Evolutionary conservation across 1,140 invertebrate species (phyloP).

Genomic region (Rhopalosiphum padi): DNA sequence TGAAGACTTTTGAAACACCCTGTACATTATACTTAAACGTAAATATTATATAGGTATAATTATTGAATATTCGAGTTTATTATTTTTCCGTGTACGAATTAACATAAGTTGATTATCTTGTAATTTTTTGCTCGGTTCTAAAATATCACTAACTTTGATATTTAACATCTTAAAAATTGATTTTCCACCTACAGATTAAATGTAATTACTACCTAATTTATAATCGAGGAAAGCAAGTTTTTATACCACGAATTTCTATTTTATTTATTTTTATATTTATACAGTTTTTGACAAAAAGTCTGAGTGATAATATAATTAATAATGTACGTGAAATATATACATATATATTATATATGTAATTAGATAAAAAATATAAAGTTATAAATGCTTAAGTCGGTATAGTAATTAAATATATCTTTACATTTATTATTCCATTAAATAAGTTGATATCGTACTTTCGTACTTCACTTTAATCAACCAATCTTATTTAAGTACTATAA

Average conservation of each 20-base stretch:
- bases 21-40: too few species aligned
- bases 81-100: not conserved
- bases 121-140: not conserved
- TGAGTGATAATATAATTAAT: not conserved
- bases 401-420: conserved; percentile 3
- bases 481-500: not conserved
- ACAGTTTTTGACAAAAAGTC: not conserved
- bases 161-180: not conserved
- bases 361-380: not conserved
- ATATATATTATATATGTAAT: not conserved
- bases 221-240: not conserved
- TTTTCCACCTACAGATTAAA: not conserved
- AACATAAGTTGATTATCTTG: not conserved
- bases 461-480: not conserved
- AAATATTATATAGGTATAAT: too few species aligned
- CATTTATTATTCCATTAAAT: conserved; percentile 8
- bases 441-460: not conserved
- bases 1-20: too few species aligned
- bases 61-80: not conserved
- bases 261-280: not conserved
- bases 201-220: not conserved
- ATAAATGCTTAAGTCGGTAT: not conserved
- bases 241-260: not conserved
- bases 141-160: not conserved
- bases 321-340: not conserved